Evolutionary conservation across 1,140 invertebrate genomes (phyloP).

Genomic region (Melitaea cinxia): DNA sequence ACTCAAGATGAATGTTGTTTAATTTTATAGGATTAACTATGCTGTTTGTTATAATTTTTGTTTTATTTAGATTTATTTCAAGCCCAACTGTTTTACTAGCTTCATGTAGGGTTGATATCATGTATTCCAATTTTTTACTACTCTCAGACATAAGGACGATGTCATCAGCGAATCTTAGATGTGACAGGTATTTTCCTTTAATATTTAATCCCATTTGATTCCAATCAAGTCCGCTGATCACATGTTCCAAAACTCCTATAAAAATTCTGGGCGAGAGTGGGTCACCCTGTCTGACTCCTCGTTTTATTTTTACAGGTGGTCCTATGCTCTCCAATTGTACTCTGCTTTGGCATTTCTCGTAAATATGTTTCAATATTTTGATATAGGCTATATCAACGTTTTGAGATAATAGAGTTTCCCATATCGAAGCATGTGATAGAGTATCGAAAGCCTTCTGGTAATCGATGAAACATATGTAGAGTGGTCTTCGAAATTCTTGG

Average conservation of each 20-base stretch:
- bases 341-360: neutral
- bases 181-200: constrained; percentile 41
- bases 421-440: neutral
- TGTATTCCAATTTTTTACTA: constrained; percentile 28
- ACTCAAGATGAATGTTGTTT: too few species aligned
- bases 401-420: neutral
- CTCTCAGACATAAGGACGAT: constrained; percentile 44
- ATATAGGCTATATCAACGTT: neutral
- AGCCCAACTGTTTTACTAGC: constrained; percentile 31
- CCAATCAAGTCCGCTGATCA: constrained; percentile 27
- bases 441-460: constrained; percentile 2
- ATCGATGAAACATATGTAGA: neutral
- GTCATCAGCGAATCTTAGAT: constrained; percentile 47
- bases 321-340: neutral
- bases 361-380: neutral
- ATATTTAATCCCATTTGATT: constrained; percentile 37
- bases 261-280: neutral
- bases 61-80: constrained; percentile 8
- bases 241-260: too few species aligned
- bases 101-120: constrained; percentile 34
- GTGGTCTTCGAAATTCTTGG: constrained; percentile 2
- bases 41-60: constrained; percentile 33
- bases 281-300: neutral
- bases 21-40: constrained; percentile 15
- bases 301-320: neutral